Conservation (phyloP, 2,113 vertebrate species). For the Cyprinodon brontotheroides region DNA sequence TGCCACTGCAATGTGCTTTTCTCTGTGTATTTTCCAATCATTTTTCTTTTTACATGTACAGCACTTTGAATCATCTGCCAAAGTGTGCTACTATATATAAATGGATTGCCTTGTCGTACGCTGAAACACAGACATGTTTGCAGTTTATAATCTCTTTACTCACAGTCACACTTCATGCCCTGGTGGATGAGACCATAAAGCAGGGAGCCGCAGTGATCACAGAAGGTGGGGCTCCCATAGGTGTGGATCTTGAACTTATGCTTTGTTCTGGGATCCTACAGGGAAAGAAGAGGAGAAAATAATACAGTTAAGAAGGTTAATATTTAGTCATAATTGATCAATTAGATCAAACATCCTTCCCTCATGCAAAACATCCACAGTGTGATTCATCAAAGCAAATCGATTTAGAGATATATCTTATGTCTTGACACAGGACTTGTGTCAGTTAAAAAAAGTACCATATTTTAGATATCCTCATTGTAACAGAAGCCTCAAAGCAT, state of each 20-base stretch:
- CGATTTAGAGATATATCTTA: background rate
- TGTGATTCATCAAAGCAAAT: background rate
- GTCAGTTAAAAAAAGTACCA: background rate
- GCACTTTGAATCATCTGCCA: no score
- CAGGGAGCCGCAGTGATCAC: constrained; percentile 94
- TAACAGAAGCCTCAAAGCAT: background rate
- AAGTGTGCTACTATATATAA: no score
- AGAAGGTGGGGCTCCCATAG: constrained; percentile 95
- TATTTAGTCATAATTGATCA: background rate
- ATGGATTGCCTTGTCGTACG: no score
- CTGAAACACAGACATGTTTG: no score
- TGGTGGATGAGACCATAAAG: constrained; percentile 96
- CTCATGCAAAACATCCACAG: background rate
- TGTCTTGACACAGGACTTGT: background rate
- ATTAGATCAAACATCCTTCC: background rate
- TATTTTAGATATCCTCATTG: background rate
- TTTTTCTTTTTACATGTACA: no score
- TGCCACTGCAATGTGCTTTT: no score
- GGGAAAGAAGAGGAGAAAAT: constrained; percentile 3
- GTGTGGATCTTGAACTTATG: constrained; percentile 99
- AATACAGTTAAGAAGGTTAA: background rate
- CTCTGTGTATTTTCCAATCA: no score
- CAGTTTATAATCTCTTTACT: constrained; percentile 29
- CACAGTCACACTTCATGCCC: constrained; percentile 90
- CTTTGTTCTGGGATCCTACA: constrained; percentile 94